phyloP scores from a whole-genome alignment of 2,888 invertebrate species.

The Cantharis rustica region DNA sequence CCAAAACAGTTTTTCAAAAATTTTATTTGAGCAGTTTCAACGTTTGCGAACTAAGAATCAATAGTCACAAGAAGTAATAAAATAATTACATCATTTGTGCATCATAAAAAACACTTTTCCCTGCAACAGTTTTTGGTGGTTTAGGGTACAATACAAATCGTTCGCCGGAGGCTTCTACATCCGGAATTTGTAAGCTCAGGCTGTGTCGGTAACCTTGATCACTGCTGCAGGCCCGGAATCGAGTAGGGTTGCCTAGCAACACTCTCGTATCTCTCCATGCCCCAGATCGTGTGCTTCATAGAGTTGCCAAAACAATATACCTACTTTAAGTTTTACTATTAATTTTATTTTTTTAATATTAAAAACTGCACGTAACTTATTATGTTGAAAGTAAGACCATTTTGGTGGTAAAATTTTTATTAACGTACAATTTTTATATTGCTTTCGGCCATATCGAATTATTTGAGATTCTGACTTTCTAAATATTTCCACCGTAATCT shows the following conservation, averaged over 20 bases:
- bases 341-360: background rate
- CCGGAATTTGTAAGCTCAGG: constrained; percentile 39
- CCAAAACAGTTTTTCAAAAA: background rate
- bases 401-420: background rate
- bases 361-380: background rate
- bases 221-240: constrained; percentile 45
- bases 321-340: background rate
- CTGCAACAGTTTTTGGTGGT: constrained; percentile 24
- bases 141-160: constrained; percentile 35
- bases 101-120: constrained; percentile 23
- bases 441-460: background rate
- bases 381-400: background rate
- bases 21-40: background rate
- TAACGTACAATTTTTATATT: background rate
- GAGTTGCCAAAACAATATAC: background rate
- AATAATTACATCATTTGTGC: constrained; percentile 19
- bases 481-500: background rate
- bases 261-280: constrained; percentile 35
- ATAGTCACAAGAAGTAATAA: constrained; percentile 1
- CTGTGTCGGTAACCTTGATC: constrained; percentile 49
- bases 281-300: constrained; percentile 20
- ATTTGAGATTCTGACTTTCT: background rate
- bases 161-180: constrained; percentile 30
- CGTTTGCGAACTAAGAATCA: background rate
- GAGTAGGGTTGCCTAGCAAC: constrained; percentile 41